Percentiles rank a stretch among this genome's conserved stretches.
Evolutionary conservation across 2,113 vertebrate genomes (phyloP).

Genomic region (Toxostoma redivivum): DNA sequence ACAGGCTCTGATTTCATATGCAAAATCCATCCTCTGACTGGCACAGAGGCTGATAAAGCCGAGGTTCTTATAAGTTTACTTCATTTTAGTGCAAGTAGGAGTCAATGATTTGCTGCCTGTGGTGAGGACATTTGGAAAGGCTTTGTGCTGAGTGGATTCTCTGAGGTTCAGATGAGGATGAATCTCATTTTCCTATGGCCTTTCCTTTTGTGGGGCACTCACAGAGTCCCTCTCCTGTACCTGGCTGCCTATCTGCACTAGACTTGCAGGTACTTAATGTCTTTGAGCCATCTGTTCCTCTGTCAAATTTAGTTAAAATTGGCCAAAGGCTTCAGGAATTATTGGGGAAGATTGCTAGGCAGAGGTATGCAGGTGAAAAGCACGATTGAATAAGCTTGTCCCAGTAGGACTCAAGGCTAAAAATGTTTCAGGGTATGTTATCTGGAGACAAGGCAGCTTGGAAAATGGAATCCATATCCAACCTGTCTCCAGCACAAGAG

Average conservation of each 20-base stretch:
- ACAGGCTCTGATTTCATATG: slow-evolving; percentile 11
- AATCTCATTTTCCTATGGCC: slow-evolving; percentile 46
- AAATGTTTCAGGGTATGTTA: not conserved
- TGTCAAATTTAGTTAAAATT: slow-evolving; percentile 56
- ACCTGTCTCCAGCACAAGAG: rapidly evolving
- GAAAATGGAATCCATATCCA: not conserved
- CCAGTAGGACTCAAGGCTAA: not conserved
- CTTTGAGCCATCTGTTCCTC: slow-evolving; percentile 57
- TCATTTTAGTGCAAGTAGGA: slow-evolving; percentile 38
- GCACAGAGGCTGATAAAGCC: not conserved
- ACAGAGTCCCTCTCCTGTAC: slow-evolving; percentile 22
- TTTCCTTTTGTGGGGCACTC: not conserved
- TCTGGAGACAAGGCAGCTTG: not conserved
- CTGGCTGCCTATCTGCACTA: slow-evolving; percentile 38
- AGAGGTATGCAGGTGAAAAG: slow-evolving; percentile 14
- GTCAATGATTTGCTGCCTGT: slow-evolving; percentile 14
- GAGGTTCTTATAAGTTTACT: not conserved
- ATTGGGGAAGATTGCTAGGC: slow-evolving; percentile 24
- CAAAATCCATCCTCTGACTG: slow-evolving; percentile 1
- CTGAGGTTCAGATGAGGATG: slow-evolving; percentile 1
- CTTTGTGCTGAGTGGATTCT: not conserved
- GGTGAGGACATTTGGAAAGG: not conserved
- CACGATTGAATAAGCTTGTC: not conserved
- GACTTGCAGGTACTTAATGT: slow-evolving; percentile 57
- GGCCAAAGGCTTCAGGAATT: slow-evolving; percentile 42